Conservation (phyloP, 2,888 invertebrate species). For the Patella pellucida region DNA sequence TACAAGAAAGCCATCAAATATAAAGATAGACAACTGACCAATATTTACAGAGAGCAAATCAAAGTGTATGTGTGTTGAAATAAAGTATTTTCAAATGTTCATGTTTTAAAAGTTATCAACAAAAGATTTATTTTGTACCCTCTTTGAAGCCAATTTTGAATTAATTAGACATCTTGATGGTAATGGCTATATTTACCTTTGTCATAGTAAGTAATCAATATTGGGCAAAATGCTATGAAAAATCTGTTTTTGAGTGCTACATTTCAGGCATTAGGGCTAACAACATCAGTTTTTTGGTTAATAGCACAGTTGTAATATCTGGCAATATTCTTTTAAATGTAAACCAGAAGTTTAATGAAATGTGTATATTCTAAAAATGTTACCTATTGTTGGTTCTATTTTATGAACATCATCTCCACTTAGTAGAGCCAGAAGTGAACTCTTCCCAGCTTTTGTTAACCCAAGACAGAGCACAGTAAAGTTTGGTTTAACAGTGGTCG, state of each 20-base stretch:
- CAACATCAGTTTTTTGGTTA: too few species aligned
- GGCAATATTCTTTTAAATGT: too few species aligned
- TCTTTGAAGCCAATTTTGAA: too few species aligned
- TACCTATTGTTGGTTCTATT: constrained; percentile 66
- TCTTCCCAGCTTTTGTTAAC: constrained; percentile 63
- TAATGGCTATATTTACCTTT: too few species aligned
- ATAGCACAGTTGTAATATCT: too few species aligned
- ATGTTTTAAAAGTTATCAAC: too few species aligned
- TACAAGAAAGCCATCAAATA: too few species aligned
- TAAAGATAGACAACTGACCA: too few species aligned
- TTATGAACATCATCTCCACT: constrained; percentile 63
- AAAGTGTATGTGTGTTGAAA: neutral
- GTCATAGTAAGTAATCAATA: too few species aligned
- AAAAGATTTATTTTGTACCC: too few species aligned
- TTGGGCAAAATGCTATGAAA: neutral
- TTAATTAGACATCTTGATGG: too few species aligned
- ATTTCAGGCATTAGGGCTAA: neutral
- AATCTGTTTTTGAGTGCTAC: neutral
- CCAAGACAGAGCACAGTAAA: constrained; percentile 65
- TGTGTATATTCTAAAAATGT: constrained; percentile 13
- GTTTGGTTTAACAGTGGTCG: constrained; percentile 58
- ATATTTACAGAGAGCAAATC: neutral
- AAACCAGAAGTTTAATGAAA: neutral
- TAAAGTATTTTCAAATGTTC: neutral
- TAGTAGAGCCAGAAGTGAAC: constrained; percentile 59